These are phyloP conservation scores for Chrosomus eos DNA, from an alignment of 2,797 vertebrate genomes.

Conservation along the genomic window DNA sequence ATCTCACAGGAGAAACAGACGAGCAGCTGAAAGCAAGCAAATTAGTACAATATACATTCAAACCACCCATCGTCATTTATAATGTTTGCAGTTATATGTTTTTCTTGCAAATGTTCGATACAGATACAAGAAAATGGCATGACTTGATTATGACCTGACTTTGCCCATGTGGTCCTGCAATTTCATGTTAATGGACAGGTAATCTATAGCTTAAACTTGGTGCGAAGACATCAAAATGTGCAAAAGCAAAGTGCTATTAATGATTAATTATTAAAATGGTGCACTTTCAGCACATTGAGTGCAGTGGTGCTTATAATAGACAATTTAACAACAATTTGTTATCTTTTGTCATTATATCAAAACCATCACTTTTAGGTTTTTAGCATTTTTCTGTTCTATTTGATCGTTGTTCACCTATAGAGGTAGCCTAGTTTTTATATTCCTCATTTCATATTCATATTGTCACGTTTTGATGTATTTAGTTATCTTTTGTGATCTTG, in stretches of 20 bases:
- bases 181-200: slow-evolving; percentile 45
- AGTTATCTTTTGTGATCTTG: no score
- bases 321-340: slow-evolving; percentile 29
- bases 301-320: slow-evolving; percentile 43
- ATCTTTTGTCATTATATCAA: not conserved
- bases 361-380: not conserved
- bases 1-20: not conserved
- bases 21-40: not conserved
- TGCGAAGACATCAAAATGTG: slow-evolving; percentile 39
- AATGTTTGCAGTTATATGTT: not conserved
- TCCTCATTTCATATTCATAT: not conserved
- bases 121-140: not conserved
- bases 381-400: not conserved
- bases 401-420: not conserved
- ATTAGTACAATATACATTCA: not conserved
- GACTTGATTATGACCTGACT: slow-evolving; percentile 16
- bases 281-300: slow-evolving; percentile 38
- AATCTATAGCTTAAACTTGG: slow-evolving; percentile 39
- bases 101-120: slow-evolving; percentile 11
- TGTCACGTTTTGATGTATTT: no score
- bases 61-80: not conserved
- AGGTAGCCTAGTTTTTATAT: not conserved
- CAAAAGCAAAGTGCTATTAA: slow-evolving; percentile 43
- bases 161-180: slow-evolving; percentile 12
- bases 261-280: slow-evolving; percentile 62